Evolutionary conservation across 2,888 invertebrate genomes (phyloP), one percentile per base, ranked within the genome.

Genomic region (Scaptomyza tumidula): DNA sequence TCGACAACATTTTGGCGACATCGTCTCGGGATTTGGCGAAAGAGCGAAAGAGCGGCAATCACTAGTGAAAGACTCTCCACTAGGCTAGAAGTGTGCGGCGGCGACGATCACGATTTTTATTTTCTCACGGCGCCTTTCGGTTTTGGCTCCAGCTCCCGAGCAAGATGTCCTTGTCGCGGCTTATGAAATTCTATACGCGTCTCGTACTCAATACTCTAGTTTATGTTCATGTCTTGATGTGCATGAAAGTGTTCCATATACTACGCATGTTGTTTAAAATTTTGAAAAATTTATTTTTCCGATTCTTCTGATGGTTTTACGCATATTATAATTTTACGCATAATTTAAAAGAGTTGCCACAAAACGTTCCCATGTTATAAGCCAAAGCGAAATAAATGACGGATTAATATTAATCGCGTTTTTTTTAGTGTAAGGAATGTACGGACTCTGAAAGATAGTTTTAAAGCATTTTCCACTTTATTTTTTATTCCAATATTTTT

Each of bases 181-280:
- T 43, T 71, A 64, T 83, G 88, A 75, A 84, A 84, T 88, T 80
- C 78, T 60, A 88, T 65, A 86, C 86, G 86, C 84, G 60, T 78
- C 72, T 75, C 77, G 59, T 71, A 52, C 71, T n/a, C n/a, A 52
- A 64, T 70, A 31, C 16, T 39, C 43, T 35, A 71, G 67, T 79
- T 86, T 70, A 75, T 79, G 72, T 71, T 71, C 56, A 14, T 49
- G 55, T 60, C 62, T 73, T 44, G 39, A 57, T 66, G 50, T 43
- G 81, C 81, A 86, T 78, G 78, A 57, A 67, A 59, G 64, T 78
- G 43, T 58, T 68, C 13, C 19, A 45, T 64, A 45, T 48, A 69
- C 68, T 54, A 69, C 62, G 87, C 85, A 73, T 78, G 82, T 60
- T 81, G 33, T 70, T 70, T 60, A 16, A 69, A 73, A 74, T 63